A percentile compares a stretch with the other conserved stretches of the same genome.
Evolutionary conservation across 2,797 vertebrate genomes (phyloP).

Genomic region (Brachymystax lenok): DNA sequence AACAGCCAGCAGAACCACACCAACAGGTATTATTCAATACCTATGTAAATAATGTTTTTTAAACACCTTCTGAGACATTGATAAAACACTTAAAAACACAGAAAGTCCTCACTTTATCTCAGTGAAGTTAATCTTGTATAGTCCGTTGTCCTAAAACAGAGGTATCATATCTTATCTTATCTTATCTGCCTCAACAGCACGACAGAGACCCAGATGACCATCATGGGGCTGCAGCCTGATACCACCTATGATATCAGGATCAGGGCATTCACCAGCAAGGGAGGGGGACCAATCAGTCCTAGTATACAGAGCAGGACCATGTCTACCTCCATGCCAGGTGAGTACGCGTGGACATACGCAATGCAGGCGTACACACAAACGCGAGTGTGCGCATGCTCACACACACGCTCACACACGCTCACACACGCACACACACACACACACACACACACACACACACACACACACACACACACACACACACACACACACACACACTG

Average conservation of each 20-base stretch:
- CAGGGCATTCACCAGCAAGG: slow-evolving; percentile 89
- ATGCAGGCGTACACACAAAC: not conserved
- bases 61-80: too few relatives aligned
- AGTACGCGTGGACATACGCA: slow-evolving; percentile 54
- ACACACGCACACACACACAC: slow-evolving; percentile 8
- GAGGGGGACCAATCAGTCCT: slow-evolving; percentile 90
- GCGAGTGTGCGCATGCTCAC: too few relatives aligned
- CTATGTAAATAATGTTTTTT: too few relatives aligned
- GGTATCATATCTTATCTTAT: slow-evolving; percentile 6
- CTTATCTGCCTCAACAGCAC: slow-evolving; percentile 61
- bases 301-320: slow-evolving; percentile 97
- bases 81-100: too few relatives aligned
- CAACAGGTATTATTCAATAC: slow-evolving; percentile 49
- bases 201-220: slow-evolving; percentile 74
- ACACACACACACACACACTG: slow-evolving; percentile 11
- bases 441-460: slow-evolving; percentile 14
- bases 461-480: too few relatives aligned
- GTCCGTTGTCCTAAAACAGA: too few relatives aligned
- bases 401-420: not conserved
- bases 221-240: slow-evolving; percentile 86
- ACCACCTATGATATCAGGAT: slow-evolving; percentile 95
- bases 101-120: too few relatives aligned
- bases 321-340: slow-evolving; percentile 89
- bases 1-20: slow-evolving; percentile 89
- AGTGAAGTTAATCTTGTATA: too few relatives aligned